Evolutionary conservation across 1,140 invertebrate genomes (phyloP).

Genomic region (Drosophila varians): DNA sequence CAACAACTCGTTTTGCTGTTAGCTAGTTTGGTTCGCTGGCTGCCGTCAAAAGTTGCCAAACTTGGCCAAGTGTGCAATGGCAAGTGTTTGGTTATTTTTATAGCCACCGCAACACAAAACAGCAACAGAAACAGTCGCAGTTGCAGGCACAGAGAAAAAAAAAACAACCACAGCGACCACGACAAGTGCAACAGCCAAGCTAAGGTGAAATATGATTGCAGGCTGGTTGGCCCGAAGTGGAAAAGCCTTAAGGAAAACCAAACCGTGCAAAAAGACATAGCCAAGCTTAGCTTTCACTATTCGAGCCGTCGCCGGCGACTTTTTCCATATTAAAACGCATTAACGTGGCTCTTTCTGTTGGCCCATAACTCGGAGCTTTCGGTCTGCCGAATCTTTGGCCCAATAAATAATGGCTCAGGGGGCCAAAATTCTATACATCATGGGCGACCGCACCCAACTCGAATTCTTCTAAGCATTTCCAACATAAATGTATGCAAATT

Average conservation of each 20-base stretch:
- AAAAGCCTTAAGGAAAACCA: slow-evolving; percentile 43
- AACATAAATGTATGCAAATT: slow-evolving; percentile 37
- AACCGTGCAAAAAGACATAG: slow-evolving; percentile 5
- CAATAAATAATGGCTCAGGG: slow-evolving; percentile 15
- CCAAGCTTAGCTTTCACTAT: slow-evolving; percentile 41
- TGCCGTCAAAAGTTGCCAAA: slow-evolving; percentile 76
- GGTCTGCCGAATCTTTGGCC: slow-evolving; percentile 17
- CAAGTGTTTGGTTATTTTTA: slow-evolving; percentile 77
- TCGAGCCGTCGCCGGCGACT: slow-evolving; percentile 11
- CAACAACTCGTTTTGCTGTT: slow-evolving; percentile 63
- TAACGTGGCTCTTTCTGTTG: slow-evolving; percentile 8
- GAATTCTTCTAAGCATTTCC: slow-evolving; percentile 5
- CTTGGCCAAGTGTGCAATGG: slow-evolving; percentile 78
- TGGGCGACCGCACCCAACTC: slow-evolving; percentile 8
- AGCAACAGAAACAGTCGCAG: slow-evolving; percentile 9
- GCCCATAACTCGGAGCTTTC: slow-evolving; percentile 26
- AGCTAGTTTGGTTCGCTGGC: slow-evolving; percentile 26
- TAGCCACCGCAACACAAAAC: slow-evolving; percentile 49
- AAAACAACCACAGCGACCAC: slow-evolving; percentile 33
- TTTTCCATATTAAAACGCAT: slow-evolving; percentile 25
- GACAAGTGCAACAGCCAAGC: slow-evolving; percentile 61
- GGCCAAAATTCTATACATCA: slow-evolving; percentile 22
- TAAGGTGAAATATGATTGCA: slow-evolving; percentile 77
- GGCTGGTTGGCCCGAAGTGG: slow-evolving; percentile 34
- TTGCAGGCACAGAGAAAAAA: slow-evolving; percentile 5